A percentile compares a stretch with the other conserved stretches of the same genome.
Evolutionary conservation across 2,888 invertebrate species (phyloP).

Genomic region (Hirtodrosophila alboralis): DNA sequence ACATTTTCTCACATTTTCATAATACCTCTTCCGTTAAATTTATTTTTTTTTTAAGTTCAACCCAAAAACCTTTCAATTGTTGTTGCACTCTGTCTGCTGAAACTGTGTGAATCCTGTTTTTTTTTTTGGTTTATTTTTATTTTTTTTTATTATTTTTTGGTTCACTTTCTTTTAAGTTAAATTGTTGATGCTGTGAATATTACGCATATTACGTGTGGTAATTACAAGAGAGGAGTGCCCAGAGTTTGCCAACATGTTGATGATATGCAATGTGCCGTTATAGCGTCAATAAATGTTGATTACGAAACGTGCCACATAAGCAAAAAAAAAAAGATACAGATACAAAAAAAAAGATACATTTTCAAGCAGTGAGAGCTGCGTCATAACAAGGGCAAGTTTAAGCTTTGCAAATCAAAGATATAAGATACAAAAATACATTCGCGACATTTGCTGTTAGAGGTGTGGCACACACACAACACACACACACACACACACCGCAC

Average conservation of each 20-base stretch:
- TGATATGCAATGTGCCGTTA: conserved; percentile 55
- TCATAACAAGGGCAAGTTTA: conserved; percentile 16
- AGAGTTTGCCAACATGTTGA: background rate
- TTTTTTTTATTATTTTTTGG: conserved; percentile 37
- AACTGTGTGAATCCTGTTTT: too few species aligned
- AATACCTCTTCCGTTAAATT: too few species aligned
- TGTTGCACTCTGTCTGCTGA: too few species aligned
- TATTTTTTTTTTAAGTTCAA: too few species aligned
- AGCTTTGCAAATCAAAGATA: conserved; percentile 16
- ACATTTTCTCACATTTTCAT: too few species aligned
- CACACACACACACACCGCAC: conserved; percentile 21
- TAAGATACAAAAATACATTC: conserved; percentile 43
- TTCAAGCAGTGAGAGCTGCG: conserved; percentile 11
- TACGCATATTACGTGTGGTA: conserved; percentile 79
- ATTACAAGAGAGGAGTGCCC: conserved; percentile 46
- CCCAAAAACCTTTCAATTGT: too few species aligned
- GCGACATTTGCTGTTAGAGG: conserved; percentile 49
- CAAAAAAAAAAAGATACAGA: background rate
- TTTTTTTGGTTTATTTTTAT: conserved; percentile 15
- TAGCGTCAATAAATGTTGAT: conserved; percentile 72
- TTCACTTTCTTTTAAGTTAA: conserved; percentile 38
- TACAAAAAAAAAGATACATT: conserved; percentile 9
- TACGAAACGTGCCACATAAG: conserved; percentile 63
- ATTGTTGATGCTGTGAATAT: conserved; percentile 73
- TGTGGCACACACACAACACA: conserved; percentile 63